Conservation (phyloP, 2,113 vertebrate genomes). For the Tenebrosternarchus preto region DNA sequence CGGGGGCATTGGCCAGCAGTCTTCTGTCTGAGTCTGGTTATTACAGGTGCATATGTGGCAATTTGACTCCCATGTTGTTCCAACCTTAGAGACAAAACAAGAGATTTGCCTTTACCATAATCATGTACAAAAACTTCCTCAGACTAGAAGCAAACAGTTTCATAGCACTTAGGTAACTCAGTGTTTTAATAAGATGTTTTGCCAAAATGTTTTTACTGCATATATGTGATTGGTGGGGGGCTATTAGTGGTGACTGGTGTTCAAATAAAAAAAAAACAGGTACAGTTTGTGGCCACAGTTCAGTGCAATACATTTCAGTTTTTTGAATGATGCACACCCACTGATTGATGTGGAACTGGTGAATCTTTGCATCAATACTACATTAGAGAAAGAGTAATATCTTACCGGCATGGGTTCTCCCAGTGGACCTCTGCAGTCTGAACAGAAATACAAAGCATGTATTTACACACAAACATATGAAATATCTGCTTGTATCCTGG, state of each 20-base stretch:
- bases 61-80: conserved; percentile 67
- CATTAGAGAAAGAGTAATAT: not conserved
- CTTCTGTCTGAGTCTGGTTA: conserved; percentile 59
- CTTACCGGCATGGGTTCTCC: conserved; percentile 66
- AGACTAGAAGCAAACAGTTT: not conserved
- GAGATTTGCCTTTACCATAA: not conserved
- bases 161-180: too few relatives aligned
- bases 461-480: not conserved
- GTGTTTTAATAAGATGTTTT: too few relatives aligned
- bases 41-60: conserved; percentile 69
- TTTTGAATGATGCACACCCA: not conserved
- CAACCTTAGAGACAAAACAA: conserved; percentile 53
- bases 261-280: too few relatives aligned
- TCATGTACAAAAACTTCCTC: not conserved
- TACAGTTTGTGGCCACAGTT: not conserved
- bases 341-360: not conserved
- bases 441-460: conserved; percentile 1
- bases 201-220: too few relatives aligned
- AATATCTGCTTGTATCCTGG: conserved; percentile 2
- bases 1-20: conserved; percentile 52
- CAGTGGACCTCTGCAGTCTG: conserved; percentile 69
- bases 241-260: too few relatives aligned
- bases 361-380: not conserved
- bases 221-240: too few relatives aligned
- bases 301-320: not conserved